Percentiles rank a stretch among this genome's conserved stretches.
Conservation (phyloP, 2,797 vertebrate species). For the Iguana delicatissima region DNA sequence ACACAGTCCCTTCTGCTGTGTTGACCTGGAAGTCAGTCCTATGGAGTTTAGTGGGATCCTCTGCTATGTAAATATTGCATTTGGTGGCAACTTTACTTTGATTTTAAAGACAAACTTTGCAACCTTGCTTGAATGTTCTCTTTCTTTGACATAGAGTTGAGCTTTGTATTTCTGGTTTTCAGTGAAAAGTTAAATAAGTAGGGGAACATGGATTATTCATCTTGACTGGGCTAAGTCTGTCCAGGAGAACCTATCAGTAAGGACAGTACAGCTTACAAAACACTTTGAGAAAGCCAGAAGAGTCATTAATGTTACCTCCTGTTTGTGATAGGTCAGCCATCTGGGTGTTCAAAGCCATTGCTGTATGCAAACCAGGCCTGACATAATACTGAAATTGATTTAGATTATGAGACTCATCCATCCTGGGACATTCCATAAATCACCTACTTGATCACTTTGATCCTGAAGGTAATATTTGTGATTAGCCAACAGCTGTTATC, state of each 20-base stretch:
- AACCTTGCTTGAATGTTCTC: neutral
- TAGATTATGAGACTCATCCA: too few species aligned
- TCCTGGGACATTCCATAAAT: too few species aligned
- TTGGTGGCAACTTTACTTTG: neutral
- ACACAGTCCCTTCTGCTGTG: too few species aligned
- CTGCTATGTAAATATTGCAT: neutral
- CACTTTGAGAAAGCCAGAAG: too few species aligned
- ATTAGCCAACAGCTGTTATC: too few species aligned
- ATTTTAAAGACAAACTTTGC: neutral
- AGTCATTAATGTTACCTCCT: neutral
- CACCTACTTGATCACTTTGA: too few species aligned
- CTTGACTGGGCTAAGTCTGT: neutral
- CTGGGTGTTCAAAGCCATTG: too few species aligned
- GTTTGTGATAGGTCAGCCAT: too few species aligned
- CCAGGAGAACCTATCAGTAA: neutral
- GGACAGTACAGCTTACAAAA: too few species aligned
- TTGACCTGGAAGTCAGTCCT: neutral
- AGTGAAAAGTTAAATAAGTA: neutral
- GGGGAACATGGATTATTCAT: neutral
- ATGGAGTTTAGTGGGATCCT: neutral
- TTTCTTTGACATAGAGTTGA: neutral
- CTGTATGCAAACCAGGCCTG: too few species aligned
- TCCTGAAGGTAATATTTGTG: too few species aligned
- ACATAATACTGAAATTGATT: too few species aligned
- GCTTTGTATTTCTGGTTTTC: neutral